phyloP scores from a whole-genome alignment of 1,140 invertebrate genomes.

The Drosophila jambulina region DNA sequence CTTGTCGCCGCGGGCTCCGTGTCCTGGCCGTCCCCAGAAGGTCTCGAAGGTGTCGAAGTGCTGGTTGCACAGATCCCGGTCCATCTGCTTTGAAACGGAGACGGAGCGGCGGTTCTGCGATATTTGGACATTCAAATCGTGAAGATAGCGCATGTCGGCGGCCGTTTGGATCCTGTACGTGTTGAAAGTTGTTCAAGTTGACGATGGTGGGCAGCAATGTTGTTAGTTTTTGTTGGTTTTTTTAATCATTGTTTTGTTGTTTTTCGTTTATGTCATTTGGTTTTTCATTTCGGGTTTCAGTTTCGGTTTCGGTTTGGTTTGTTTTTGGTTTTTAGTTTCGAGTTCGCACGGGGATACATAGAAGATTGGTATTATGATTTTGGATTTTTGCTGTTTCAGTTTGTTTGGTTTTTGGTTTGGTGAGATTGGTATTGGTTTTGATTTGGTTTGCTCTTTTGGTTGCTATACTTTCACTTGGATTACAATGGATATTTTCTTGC shows the following conservation, averaged over 20 bases:
- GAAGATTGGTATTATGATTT: slow-evolving; percentile 81
- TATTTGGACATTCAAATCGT: slow-evolving; percentile 85
- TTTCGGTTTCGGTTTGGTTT: slow-evolving; percentile 16
- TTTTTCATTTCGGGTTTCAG: slow-evolving; percentile 34
- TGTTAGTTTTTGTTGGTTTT: slow-evolving; percentile 17
- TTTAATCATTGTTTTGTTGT: slow-evolving; percentile 13
- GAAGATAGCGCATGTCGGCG: slow-evolving; percentile 75
- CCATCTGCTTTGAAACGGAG: slow-evolving; percentile 85
- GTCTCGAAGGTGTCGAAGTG: slow-evolving; percentile 89
- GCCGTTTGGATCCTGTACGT: slow-evolving; percentile 68
- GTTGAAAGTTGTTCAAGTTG: slow-evolving; percentile 16
- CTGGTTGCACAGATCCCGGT: slow-evolving; percentile 86
- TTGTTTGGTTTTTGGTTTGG: slow-evolving; percentile 52
- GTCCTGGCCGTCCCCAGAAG: slow-evolving; percentile 89
- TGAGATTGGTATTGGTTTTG: slow-evolving; percentile 51
- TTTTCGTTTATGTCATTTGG: slow-evolving; percentile 36
- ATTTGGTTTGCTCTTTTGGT: slow-evolving; percentile 73
- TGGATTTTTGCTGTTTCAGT: slow-evolving; percentile 50
- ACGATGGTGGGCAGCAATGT: slow-evolving; percentile 33
- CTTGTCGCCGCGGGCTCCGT: slow-evolving; percentile 87
- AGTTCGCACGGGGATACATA: slow-evolving; percentile 73
- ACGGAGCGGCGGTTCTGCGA: slow-evolving; percentile 78
- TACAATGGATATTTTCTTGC: slow-evolving; percentile 82
- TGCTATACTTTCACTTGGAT: slow-evolving; percentile 84
- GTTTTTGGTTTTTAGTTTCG: slow-evolving; percentile 42